Evolutionary conservation across 2,888 invertebrate species (phyloP), one percentile per base, ranked within the genome.

Genomic region (Bursaphelenchus okinawaensis): DNA sequence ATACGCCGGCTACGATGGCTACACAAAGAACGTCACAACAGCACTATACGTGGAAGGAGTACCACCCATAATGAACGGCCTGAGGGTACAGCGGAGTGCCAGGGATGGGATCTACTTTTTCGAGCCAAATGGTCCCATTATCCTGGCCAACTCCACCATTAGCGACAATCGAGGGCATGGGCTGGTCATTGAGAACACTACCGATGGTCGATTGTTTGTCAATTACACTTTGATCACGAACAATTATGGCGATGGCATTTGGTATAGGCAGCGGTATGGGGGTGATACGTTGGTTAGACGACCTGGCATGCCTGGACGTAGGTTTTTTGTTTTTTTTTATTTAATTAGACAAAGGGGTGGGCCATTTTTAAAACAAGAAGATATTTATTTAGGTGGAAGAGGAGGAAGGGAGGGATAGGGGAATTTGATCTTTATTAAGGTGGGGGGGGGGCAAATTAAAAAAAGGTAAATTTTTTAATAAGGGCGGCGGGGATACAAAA

Each of bases 31-130:
- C 69, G 77, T 79, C 6, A 83, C 83, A 0, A 90, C 93, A 70
- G 92, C 93, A 3, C 84, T 95, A 77, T 90, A 92, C 82, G 87
- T 91, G n/a, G 87, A 89, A 73, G 93, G 93, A 23, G 89, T 91
- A 28, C 92, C 95, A 0, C 98, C 98, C 0, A 86, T 89, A 60
- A 89, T 96, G 87, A 88, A 90, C 75, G 88, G 91, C 75, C 87
- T 95, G 66, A 89, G 90, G 72, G 88, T 98, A 73, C 87, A 89
- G 52, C 88, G 90, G 83, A 92, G 92, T 9, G 94, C 94, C 1
- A 92, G 90, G 83, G 93, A 93, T 81, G 98, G 91, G 9, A 88
- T 95, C 71, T 93, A 93, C 83, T 87, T 93, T 73, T 91, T 92
- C 1, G 87, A 89, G 71, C 90, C 93, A 1, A 88, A 89, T 76